Base-by-base conservation (phyloP, 2,888 invertebrate genomes). In the Chymomyza fuscimana region DNA sequence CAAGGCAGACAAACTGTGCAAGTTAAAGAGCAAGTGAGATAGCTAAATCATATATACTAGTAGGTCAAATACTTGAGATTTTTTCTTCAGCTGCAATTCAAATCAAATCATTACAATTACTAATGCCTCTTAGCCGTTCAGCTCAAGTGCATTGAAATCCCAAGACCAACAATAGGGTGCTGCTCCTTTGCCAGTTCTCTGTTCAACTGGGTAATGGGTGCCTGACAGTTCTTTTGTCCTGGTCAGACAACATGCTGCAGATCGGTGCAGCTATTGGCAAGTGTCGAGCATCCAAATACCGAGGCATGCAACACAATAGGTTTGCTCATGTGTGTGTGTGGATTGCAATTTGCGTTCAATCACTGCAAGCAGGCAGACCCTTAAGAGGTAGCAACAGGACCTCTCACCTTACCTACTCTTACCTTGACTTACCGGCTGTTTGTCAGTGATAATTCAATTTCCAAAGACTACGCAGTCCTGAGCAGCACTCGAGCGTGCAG, bases 31-130 rank as follows among this genome's bases (percentile, higher is more conserved):
- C 58, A 25, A 72, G 25, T 25, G 25, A 12, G 7, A 19, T 22
- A 65, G 68, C 64, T 64, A 67, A 62, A 64, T 7, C 36, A 32
- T 32, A 5, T 32, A 19, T 19, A 19, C 9, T 36, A 36, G 36
- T 36, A 36, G 40, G 12, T 12, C 40, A 46, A 12, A 46, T 46
- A 46, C 40, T 3, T 12, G 4, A 12, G 40, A 46, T 46, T 46
- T 46, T 46, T 32, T 22, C n/a, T 32, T 46, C 40, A 46, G 40
- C 69, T 73, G 78, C 87, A 82, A 83, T 87, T 83, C 73, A 82
- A 85, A 82, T 87, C 82, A 86, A 82, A 82, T 82, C 86, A 82
- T 85, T 80, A 70, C 87, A 74, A 82, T 46, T 46, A 46, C 12
- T 12, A 46, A 82, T 76, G 70, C 82, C 86, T 46, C 78, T 70